Evolutionary conservation across 1,140 invertebrate species (phyloP), one percentile per base, ranked within the genome.

Genomic region (Drosophila willistoni): DNA sequence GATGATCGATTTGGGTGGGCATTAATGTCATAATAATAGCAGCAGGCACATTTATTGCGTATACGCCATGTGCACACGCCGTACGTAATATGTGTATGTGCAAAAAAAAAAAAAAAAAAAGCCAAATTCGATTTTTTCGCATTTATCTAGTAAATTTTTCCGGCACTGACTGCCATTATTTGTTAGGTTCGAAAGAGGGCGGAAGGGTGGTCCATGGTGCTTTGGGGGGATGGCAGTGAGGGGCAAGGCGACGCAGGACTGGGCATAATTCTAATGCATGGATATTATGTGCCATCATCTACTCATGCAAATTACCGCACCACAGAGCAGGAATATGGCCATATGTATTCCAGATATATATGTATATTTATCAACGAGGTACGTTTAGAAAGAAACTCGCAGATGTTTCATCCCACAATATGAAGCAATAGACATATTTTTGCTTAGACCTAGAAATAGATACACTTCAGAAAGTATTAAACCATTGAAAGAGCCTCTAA

Each of bases 181-280:
- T 71, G 69, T 34, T 59, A 68, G 72, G 64, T 77, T 64, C 56
- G 29, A 6, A 29, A 29, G 29, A n/a, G 36, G 64, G 57, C 17
- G 44, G 14, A 9, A 14, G n/a, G n/a, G n/a, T 44, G n/a, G 42
- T 25, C n/a, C 12, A 25, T 12, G 1, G n/a, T 9, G 19, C 17
- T 39, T 68, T 7, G 7, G 9, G 42, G 44, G 14, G 3, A 47
- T 47, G 17, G 17, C 9, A 17, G 44, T 3, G 44, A 13, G 17
- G 14, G 34, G 34, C 9, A 34, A 34, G 14, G 42, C 7, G 42
- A 47, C 42, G 42, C 44, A 47, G 17, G 34, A 17, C 14, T 6
- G 47, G 44, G 72, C 84, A 87, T 89, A 87, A 87, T 87, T 89
- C 80, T 81, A 89, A 89, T 87, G 84, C 84, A 89, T 80, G 63